A percentile compares a stretch with the other conserved stretches of the same genome.
These are phyloP conservation scores for Protaetia brevitarsis DNA, from an alignment of 1,140 invertebrate species.

Conservation along the genomic window DNA sequence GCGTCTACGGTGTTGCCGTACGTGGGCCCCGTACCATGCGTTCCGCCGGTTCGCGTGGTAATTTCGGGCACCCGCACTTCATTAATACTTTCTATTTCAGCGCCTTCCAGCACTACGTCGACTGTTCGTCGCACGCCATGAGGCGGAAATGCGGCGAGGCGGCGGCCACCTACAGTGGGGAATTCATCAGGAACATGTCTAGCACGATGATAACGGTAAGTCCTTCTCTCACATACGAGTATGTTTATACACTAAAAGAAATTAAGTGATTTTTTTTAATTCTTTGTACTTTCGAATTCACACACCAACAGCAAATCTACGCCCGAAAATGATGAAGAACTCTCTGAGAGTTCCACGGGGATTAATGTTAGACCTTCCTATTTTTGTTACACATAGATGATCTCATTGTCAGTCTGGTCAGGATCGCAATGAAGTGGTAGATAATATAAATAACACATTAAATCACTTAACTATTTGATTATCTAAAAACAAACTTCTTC, in stretches of 20 bases:
- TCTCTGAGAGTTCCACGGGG: no score
- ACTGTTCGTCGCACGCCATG: conserved; percentile 5
- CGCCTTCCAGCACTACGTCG: conserved; percentile 9
- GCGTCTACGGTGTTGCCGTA: not conserved
- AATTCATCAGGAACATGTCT: not conserved
- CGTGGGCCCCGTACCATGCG: not conserved
- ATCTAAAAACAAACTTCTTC: no score
- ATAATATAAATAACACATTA: no score
- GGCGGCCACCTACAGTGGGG: not conserved
- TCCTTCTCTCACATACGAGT: not conserved
- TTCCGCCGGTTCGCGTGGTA: not conserved
- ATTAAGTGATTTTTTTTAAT: not conserved
- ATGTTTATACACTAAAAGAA: not conserved
- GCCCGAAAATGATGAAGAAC: no score
- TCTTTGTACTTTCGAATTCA: not conserved
- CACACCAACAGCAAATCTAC: no score
- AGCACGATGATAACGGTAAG: conserved; percentile 17
- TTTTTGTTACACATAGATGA: no score
- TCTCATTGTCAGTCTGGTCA: no score
- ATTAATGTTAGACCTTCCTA: no score
- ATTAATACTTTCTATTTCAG: conserved; percentile 1
- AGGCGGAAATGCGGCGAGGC: conserved; percentile 3
- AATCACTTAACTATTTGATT: no score
- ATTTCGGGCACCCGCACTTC: no score
- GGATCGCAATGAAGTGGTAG: no score